Evolutionary conservation across 1,140 invertebrate genomes (phyloP), one percentile per base, ranked within the genome.

Genomic region (Pseudachorutes palmiensis): DNA sequence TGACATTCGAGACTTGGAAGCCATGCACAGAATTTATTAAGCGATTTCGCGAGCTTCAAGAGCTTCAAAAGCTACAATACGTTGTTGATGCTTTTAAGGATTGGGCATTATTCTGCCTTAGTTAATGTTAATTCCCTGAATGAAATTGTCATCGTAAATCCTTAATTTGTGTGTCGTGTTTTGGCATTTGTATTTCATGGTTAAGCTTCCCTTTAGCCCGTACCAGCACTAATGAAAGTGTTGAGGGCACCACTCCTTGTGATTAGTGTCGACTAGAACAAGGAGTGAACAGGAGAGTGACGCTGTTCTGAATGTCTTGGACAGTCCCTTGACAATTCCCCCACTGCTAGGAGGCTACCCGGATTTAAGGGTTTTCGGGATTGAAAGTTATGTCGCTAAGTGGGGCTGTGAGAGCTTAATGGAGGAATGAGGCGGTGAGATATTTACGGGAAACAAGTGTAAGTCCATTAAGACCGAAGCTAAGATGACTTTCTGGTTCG

Each of bases 391-490:
- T 41, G 36, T 41, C 5, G 36, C 5, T 41, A 19, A 41, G 5
- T 41, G n/a, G 58, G 29, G 29, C 19, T 26, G 24, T 60, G 19
- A 9, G 29, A 30, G 30, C 22, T 1, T 48, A 33, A 64, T 28
- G 24, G 36, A 64, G 41, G 28, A 49, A 49, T 62, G 58, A 66
- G 65, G 57, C 57, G 64, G 65, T 41, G 65, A 66, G 28, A 59
- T 55, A 65, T 65, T 65, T 65, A 65, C 51, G 63, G 63, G 45
- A 24, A 65, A 65, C 63, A 65, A 65, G 51, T 65, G 51, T 30
- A 65, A n/a, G 49, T 49, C 41, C 30, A 45, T 65, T 65, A 65
- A 24, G 61, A 33, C n/a, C n/a, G n/a, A 41, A 19, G 36, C 36
- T 41, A n/a, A n/a, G n/a, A 41, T 41, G 36, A 41, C 36, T 41